phyloP scores from a whole-genome alignment of 2,797 vertebrate genomes.

The Sarcoramphus papa region DNA sequence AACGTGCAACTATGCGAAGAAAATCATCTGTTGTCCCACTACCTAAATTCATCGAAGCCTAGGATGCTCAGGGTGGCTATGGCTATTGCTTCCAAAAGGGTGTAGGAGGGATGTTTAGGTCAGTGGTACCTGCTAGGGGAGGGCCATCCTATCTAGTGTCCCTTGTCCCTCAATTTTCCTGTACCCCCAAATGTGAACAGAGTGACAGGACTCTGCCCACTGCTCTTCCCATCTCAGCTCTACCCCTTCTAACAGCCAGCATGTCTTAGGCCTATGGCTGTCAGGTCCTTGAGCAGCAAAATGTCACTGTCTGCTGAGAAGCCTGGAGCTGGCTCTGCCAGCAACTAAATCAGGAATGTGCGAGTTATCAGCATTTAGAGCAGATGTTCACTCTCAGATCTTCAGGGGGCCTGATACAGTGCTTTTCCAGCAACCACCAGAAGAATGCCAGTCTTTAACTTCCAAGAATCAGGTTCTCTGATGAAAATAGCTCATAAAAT shows the following conservation, averaged over 20 bases:
- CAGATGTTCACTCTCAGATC: not conserved
- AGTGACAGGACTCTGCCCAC: not conserved
- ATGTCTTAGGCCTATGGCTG: not conserved
- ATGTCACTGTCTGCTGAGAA: not conserved
- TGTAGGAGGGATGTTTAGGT: not conserved
- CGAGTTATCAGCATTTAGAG: not conserved
- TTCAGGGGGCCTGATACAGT: not conserved
- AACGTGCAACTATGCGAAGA: accelerated
- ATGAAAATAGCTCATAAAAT: not conserved
- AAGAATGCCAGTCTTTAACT: not conserved
- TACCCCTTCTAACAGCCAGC: not conserved
- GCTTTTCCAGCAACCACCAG: not conserved
- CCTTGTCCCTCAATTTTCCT: not conserved
- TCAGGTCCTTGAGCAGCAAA: not conserved
- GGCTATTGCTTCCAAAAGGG: not conserved
- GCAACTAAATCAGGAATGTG: not conserved
- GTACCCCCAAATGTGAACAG: not conserved
- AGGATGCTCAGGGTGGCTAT: not conserved
- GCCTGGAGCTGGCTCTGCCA: not conserved
- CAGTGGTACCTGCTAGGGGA: not conserved
- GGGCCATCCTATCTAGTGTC: not conserved
- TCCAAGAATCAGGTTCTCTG: not conserved
- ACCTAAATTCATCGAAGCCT: not conserved
- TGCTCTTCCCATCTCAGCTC: not conserved
- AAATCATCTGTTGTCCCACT: not conserved